Conservation (phyloP, 1,140 invertebrate species). For the Potamilus streckersoni region DNA sequence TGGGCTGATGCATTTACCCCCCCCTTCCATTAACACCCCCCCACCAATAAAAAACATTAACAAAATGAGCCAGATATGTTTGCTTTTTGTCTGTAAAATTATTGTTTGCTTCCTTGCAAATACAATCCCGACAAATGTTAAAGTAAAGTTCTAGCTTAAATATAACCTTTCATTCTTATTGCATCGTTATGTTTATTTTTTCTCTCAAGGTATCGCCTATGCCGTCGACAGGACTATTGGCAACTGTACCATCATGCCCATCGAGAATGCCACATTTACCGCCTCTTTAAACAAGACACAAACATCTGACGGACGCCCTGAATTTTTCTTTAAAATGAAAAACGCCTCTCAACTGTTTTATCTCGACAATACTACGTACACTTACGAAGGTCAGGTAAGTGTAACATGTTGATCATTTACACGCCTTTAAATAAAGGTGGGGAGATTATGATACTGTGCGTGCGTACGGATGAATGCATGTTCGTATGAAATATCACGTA, state of each 20-base stretch:
- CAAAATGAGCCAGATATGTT: too few species aligned
- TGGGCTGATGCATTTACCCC: too few species aligned
- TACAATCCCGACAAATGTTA: too few species aligned
- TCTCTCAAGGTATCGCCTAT: constrained; percentile 27
- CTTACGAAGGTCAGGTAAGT: constrained; percentile 30
- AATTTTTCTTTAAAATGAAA: constrained; percentile 26
- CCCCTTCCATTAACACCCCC: too few species aligned
- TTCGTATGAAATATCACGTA: too few species aligned
- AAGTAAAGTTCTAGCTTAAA: not conserved
- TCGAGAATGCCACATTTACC: constrained; percentile 21
- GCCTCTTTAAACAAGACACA: constrained; percentile 13
- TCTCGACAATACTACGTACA: constrained; percentile 25
- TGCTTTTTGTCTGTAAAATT: too few species aligned
- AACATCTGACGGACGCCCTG: constrained; percentile 2
- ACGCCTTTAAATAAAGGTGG: too few species aligned
- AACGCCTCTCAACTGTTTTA: constrained; percentile 25
- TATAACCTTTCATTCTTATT: not conserved
- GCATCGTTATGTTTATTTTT: not conserved
- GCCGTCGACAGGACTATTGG: constrained; percentile 21
- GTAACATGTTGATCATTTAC: not conserved
- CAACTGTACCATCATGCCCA: constrained; percentile 24
- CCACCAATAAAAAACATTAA: too few species aligned
- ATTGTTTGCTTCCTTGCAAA: too few species aligned
- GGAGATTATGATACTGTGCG: too few species aligned
- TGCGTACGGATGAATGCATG: too few species aligned